Evolutionary conservation across 2,888 invertebrate species (phyloP), one percentile per base, ranked within the genome.

Genomic region (Timema cristinae): DNA sequence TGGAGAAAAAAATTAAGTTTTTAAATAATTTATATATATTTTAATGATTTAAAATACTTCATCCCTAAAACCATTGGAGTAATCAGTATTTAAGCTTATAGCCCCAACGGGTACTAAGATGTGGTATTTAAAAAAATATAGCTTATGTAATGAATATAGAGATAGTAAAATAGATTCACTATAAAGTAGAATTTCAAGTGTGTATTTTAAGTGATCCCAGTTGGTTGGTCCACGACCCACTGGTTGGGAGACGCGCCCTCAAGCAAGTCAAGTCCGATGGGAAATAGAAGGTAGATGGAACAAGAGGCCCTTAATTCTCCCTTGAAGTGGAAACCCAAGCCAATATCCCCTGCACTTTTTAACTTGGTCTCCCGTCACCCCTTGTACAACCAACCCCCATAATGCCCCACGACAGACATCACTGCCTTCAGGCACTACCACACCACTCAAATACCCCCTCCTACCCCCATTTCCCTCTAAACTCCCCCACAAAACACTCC

Each of bases 221-320:
- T 16, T 47, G 61, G 47, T 11, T n/a, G 61, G 61, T 61, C 11
- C 32, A 9, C 10, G 10, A 51, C 59, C 59, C 71, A n/a, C 67
- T 32, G 52, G 47, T 67, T 56, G 51, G 72, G 70, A 32, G 32
- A 32, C 32, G 32, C 4, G 32, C 32, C 32, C 32, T 32, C 32
- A 32, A 32, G 32, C 32, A 32, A 32, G 32, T 32, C 32, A 32
- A 32, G 32, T 32, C 32, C 32, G 32, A 32, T 32, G 32, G 32
- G 32, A 32, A 32, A 32, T 32, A 32, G 32, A 32, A 32, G 32
- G 32, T 32, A 32, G 32, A 50, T 70, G 69, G 67, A 72, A 74
- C 74, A 74, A 74, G 74, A 71, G 73, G 71, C 73, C 73, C 74
- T 73, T 74, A 74, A 74, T 74, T 71, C 67, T 67, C 48, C 66